Conservation (phyloP, 2,113 vertebrate genomes). For the Octodon degus region DNA sequence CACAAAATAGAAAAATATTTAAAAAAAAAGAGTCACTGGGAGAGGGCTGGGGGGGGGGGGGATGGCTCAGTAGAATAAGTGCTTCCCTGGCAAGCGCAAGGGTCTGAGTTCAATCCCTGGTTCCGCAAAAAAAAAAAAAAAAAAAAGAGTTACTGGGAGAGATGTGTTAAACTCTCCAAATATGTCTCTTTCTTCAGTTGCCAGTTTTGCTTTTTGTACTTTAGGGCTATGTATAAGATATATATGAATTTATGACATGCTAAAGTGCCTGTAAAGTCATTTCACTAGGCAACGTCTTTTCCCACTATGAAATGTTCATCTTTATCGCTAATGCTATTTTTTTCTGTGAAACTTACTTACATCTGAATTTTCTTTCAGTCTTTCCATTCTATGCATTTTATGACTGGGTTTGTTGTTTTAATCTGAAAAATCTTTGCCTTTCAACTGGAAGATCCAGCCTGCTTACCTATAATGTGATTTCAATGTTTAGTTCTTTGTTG, state of each 20-base stretch:
- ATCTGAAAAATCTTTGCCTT: not conserved
- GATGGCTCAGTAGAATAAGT: too few relatives aligned
- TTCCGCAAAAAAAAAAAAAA: too few relatives aligned
- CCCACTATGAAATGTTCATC: not conserved
- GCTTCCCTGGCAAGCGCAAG: too few relatives aligned
- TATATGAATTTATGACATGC: not conserved
- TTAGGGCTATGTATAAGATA: not conserved
- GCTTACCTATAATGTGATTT: not conserved
- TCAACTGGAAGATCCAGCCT: not conserved
- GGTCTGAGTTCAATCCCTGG: too few relatives aligned
- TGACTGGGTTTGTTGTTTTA: not conserved
- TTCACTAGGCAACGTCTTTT: not conserved
- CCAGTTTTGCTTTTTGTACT: not conserved
- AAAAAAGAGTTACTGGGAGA: not conserved
- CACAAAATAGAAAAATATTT: too few relatives aligned
- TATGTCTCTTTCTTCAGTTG: not conserved
- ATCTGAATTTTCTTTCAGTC: not conserved
- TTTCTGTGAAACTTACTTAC: not conserved
- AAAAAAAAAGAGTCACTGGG: too few relatives aligned
- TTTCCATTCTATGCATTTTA: not conserved
- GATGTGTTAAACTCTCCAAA: not conserved
- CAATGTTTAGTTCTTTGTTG: not conserved
- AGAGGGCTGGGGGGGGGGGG: too few relatives aligned
- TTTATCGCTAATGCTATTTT: not conserved
- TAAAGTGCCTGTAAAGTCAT: not conserved